Evolutionary conservation across 2,888 invertebrate species (phyloP), one percentile per base, ranked within the genome.

Genomic region (Ethmia dodecea): DNA sequence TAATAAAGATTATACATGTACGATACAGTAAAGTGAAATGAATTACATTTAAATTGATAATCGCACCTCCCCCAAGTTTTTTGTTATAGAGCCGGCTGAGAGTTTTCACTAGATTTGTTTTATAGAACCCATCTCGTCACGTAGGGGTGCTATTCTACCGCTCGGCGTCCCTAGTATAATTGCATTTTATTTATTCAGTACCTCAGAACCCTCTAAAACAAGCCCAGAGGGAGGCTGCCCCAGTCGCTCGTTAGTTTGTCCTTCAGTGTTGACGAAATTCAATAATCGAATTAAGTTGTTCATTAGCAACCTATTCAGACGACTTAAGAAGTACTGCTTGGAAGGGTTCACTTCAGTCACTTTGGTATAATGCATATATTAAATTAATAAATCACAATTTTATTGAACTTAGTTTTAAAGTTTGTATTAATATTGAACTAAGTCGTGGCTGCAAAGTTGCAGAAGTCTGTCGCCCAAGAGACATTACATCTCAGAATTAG

Each of bases 171-270:
- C 71, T 66, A 58, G 57, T 66, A 64, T 75, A 79, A 81, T 83
- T 78, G 74, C 67, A 71, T 75, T 80, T 81, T 80, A 83, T 79
- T 81, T 81, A 83, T 81, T 81, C 78, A 83, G 60, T 60, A 60
- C 67, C 62, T 54, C 56, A 55, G 62, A 58, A 53, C 66, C 63
- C 61, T 61, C 54, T 43, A 59, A 63, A 60, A 49, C 47, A 50
- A 44, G 49, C 52, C 60, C 50, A 47, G 47, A 60, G 63, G 67
- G 60, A 59, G 57, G 42, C 47, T 49, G 38, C 60, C 60, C 60
- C 45, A 52, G 57, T 47, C 49, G 60, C 64, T 71, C 72, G 69
- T 76, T 75, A 74, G 65, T 66, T 62, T 54, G 52, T 59, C 49
- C 46, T 61, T 57, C 47, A 55, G 52, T n/a, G n/a, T 52, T 48